Evolutionary conservation across 2,113 vertebrate species (phyloP), one percentile per base, ranked within the genome.

Genomic region (Neopipo cinnamomea): DNA sequence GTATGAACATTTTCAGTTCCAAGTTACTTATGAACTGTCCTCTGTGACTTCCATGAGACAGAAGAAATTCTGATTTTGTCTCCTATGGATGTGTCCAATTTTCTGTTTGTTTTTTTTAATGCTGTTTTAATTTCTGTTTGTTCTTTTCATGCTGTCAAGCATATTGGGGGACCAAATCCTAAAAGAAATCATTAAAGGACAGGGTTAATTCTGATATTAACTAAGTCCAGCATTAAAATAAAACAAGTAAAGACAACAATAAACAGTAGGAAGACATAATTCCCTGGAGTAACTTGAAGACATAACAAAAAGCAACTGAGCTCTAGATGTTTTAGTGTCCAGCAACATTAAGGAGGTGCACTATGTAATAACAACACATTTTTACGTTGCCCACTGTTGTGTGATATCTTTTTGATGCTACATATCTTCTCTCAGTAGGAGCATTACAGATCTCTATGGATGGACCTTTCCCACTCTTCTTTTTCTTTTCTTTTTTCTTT

Each of bases 101-200:
- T 95, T 89, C 56, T 72, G 22, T 55, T 85, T 89, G 42, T 76
- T 93, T 96, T 44, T 95, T 89, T 96, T 91, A 88, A 59, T 44
- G 14, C 50, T 27, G 25, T 52, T 52, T 52, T 52, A 16, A 52
- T 53, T 94, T 91, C 56, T 75, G 20, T 44, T 85, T 89, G 47
- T 82, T 94, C 96, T 95, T 91, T 52, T 52, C 35, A 62, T 62
- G 55, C 68, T 85, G 37, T 76, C 74, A 85, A 67, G 49, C 67
- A 33, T 91, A 50, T 52, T 89, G 50, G 18, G 24, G 16, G 9
- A 70, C n/a, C 58, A 89, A 25, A 46, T 76, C 56, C 33, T 59
- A 61, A 72, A 66, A 41, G 19, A 80, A 85, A 30, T 91, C n/a
- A 42, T n/a, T 76, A 37, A 83, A 82, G 23, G 24, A 30, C 47